These are phyloP conservation scores for Peromyscus polionotus DNA, from an alignment of 2,113 vertebrate species.

Conservation along the genomic window DNA sequence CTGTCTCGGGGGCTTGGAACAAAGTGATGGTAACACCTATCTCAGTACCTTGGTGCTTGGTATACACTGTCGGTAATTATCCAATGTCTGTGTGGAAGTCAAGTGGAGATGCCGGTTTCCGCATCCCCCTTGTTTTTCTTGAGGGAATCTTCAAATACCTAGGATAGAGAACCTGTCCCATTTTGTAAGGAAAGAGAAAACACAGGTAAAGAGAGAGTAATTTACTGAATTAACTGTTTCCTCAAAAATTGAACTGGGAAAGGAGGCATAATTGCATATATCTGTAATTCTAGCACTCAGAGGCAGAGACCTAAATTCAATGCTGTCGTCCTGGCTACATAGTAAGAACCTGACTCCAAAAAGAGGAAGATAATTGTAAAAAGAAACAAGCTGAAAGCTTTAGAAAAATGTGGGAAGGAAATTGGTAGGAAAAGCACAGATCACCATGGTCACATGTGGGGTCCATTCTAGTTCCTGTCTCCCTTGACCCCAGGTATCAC, in stretches of 20 bases:
- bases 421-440: not conserved
- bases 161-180: not conserved
- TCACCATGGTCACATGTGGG: rapidly evolving
- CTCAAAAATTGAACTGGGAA: not conserved
- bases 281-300: not conserved
- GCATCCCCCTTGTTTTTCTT: not conserved
- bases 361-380: too few species aligned
- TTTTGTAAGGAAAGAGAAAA: not conserved
- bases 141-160: not conserved
- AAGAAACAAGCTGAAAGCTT: not conserved
- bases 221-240: not conserved
- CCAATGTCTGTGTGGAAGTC: rapidly evolving
- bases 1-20: not conserved
- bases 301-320: not conserved
- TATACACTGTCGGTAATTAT: not conserved
- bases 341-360: not conserved
- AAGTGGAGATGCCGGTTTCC: not conserved
- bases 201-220: rapidly evolving
- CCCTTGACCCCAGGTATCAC: too few species aligned
- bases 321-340: not conserved
- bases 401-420: not conserved
- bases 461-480: rapidly evolving
- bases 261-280: not conserved
- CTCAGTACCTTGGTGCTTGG: not conserved
- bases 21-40: rapidly evolving